Evolutionary conservation across 1,140 invertebrate species (phyloP).

Genomic region (Eubasilissa regina): DNA sequence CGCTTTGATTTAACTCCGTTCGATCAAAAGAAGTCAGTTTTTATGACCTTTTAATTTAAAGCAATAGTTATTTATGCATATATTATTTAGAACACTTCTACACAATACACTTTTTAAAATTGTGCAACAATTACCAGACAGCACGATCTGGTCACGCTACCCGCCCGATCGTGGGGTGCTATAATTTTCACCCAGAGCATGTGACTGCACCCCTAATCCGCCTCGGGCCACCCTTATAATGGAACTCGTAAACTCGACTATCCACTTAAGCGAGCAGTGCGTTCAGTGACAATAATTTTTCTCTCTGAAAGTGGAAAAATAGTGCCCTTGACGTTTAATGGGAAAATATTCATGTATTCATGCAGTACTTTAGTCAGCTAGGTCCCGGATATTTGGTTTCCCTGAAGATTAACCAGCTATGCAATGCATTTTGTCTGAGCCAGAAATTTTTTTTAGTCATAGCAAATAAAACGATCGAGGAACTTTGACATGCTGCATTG

Average conservation of each 20-base stretch:
- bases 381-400: background rate
- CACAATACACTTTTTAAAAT: too few species aligned
- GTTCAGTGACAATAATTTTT: constrained; percentile 16
- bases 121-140: too few species aligned
- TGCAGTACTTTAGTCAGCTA: constrained; percentile 4
- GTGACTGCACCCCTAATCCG: constrained; percentile 8
- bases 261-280: constrained; percentile 35
- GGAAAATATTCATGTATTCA: constrained; percentile 33
- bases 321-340: constrained; percentile 13
- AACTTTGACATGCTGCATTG: too few species aligned
- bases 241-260: constrained; percentile 33
- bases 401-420: background rate
- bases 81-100: too few species aligned
- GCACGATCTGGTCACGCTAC: too few species aligned
- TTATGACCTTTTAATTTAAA: too few species aligned
- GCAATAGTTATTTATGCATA: background rate
- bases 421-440: background rate
- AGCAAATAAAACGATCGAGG: too few species aligned
- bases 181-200: background rate
- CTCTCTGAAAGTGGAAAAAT: background rate
- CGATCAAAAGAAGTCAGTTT: too few species aligned
- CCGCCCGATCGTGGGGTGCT: too few species aligned
- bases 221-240: constrained; percentile 16
- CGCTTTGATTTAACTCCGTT: too few species aligned
- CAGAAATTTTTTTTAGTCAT: too few species aligned